Evolutionary conservation across 2,113 vertebrate genomes (phyloP), one percentile per base, ranked within the genome.

Genomic region (Panthera leo): DNA sequence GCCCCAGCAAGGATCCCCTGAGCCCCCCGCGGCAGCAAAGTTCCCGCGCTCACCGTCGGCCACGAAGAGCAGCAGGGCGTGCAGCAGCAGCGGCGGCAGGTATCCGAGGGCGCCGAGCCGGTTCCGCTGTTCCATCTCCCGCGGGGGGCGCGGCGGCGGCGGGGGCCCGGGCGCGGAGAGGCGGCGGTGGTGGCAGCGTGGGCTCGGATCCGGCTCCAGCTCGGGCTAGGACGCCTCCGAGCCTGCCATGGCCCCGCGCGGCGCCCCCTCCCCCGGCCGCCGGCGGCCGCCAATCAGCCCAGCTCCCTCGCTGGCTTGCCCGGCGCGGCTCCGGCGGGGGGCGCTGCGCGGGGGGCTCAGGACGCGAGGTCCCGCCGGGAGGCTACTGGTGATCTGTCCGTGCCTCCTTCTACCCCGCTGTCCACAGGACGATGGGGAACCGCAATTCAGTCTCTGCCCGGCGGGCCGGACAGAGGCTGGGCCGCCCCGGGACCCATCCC

Each of bases 41-140:
- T 98, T 98, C 89, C 93, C 89, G 89, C 96, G 99, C 99, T 99
- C 98, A 99, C 99, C 99, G 91, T 99, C 98, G 78, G 99, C 99
- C 97, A 98, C 97, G 95, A 99, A 96, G 83, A 99, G 97, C 97
- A 99, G 99, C 80, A 99, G 99, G 13, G 99, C 98, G 97, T 99
- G 98, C 76, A 99, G 97, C 98, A 99, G 97, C 98, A 99, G 98
- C 67, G 99, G 97, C 98, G 99, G 98, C 98, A 99, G 99, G 99
- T 99, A 99, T 99, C 99, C 99, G 91, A 99, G 97, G 97, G 99
- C 98, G 97, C 99, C 97, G 98, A 98, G 96, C 91, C 99, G 98
- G 98, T 98, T 98, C 96, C 98, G 98, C 98, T 98, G 99, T 98
- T 99, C 99, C 99, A 99, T 99, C 97, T 99, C 99, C 99, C 99